phyloP scores from a whole-genome alignment of 2,888 invertebrate genomes.

The Phortica magna region DNA sequence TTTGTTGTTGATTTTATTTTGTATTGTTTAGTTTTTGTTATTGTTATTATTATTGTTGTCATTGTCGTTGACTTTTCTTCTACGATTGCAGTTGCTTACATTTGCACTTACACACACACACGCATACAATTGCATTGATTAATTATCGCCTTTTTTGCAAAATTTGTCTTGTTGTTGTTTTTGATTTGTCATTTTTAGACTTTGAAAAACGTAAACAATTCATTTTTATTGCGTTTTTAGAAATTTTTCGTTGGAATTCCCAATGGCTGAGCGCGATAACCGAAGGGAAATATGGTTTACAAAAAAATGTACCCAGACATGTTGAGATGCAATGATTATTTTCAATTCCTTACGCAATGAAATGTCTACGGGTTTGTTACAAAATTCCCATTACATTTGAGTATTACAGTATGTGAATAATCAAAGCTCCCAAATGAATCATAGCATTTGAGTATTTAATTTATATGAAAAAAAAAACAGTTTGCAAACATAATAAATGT shows the following conservation, averaged over 20 bases:
- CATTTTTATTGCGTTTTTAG: slow-evolving; percentile 15
- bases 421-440: too few relatives aligned
- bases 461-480: too few relatives aligned
- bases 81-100: not conserved
- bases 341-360: not conserved
- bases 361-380: too few relatives aligned
- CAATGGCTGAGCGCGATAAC: not conserved
- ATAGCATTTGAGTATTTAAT: too few relatives aligned
- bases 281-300: not conserved
- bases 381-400: too few relatives aligned
- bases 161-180: slow-evolving; percentile 6
- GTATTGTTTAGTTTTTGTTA: not conserved
- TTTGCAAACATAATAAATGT: too few relatives aligned
- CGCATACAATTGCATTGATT: not conserved
- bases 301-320: not conserved
- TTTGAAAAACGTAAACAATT: slow-evolving; percentile 10
- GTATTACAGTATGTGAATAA: too few relatives aligned
- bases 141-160: slow-evolving; percentile 17
- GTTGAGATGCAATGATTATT: not conserved
- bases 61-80: not conserved
- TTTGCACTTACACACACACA: not conserved
- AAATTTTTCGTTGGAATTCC: slow-evolving; percentile 1
- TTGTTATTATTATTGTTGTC: not conserved
- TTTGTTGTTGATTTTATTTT: too few relatives aligned
- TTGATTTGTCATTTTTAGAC: slow-evolving; percentile 14